These are phyloP conservation scores for Cassiopea xamachana DNA, from an alignment of 30 jellyfish, hydroid and myxozoan genomes.

Conservation along the genomic window DNA sequence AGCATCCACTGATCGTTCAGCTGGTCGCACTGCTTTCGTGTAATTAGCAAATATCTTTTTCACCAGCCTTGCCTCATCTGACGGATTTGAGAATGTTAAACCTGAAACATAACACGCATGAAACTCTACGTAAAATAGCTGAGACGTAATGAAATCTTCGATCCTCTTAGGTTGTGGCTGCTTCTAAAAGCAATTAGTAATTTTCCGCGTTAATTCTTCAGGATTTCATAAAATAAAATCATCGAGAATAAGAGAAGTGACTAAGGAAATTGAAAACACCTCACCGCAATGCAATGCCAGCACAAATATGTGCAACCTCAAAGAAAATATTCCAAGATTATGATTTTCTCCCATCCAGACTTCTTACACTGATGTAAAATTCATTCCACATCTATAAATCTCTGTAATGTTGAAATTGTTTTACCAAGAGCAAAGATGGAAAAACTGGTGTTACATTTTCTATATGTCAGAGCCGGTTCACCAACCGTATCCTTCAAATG, in stretches of 20 bases:
- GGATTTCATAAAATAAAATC: background rate
- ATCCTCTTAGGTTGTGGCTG: too few relatives aligned
- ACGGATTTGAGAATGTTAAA: conserved; percentile 1
- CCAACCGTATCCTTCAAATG: too few relatives aligned
- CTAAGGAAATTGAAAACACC: background rate
- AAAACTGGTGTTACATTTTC: background rate
- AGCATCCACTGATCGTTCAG: background rate
- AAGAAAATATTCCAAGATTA: background rate
- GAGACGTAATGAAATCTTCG: too few relatives aligned
- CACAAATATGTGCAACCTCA: background rate
- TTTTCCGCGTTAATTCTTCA: too few relatives aligned
- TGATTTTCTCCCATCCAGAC: background rate
- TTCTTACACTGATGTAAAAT: background rate
- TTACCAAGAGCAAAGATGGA: background rate
- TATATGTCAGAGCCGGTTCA: too few relatives aligned
- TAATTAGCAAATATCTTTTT: conserved; percentile 43
- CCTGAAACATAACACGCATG: background rate
- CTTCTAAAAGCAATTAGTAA: too few relatives aligned
- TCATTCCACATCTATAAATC: background rate
- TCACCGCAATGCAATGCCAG: background rate
- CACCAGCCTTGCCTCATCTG: conserved; percentile 52
- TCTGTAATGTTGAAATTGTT: background rate
- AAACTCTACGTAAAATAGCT: too few relatives aligned
- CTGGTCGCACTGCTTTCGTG: conserved; percentile 58
- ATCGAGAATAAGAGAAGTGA: background rate